A percentile compares a stretch with the other conserved stretches of the same genome.
Conservation (phyloP, 2,113 vertebrate genomes). For the Thymallus thymallus region DNA sequence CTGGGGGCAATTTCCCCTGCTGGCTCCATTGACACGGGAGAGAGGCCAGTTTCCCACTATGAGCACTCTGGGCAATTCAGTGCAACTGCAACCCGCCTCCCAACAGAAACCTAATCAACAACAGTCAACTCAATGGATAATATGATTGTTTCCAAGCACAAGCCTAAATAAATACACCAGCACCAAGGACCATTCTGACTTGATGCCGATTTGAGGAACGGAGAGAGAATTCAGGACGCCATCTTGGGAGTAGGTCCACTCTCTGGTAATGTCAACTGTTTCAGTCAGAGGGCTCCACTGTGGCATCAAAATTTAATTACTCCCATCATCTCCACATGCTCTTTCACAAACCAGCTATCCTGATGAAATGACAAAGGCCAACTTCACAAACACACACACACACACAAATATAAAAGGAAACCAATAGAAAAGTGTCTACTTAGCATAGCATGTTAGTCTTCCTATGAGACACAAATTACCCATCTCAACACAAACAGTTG, state of each 20-base stretch:
- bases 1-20: too few species aligned
- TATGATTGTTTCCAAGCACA: too few species aligned
- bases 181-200: too few species aligned
- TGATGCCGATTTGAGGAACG: too few species aligned
- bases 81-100: too few species aligned
- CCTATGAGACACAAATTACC: constrained; percentile 36
- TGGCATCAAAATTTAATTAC: too few species aligned
- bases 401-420: neutral
- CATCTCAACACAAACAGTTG: constrained; percentile 13
- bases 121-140: too few species aligned
- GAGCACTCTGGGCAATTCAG: too few species aligned
- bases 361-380: constrained; percentile 27
- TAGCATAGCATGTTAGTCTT: constrained; percentile 15
- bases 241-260: neutral
- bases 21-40: too few species aligned
- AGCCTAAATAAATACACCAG: too few species aligned
- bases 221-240: neutral
- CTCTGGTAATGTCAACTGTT: constrained; percentile 6
- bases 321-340: constrained; percentile 6
- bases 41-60: too few species aligned
- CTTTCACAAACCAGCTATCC: constrained; percentile 9
- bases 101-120: too few species aligned
- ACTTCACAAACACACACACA: neutral
- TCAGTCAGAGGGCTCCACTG: constrained; percentile 8
- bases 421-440: constrained; percentile 10